These are phyloP conservation scores for Drosophila hydei DNA, from an alignment of 1,140 invertebrate genomes.

Conservation along the genomic window DNA sequence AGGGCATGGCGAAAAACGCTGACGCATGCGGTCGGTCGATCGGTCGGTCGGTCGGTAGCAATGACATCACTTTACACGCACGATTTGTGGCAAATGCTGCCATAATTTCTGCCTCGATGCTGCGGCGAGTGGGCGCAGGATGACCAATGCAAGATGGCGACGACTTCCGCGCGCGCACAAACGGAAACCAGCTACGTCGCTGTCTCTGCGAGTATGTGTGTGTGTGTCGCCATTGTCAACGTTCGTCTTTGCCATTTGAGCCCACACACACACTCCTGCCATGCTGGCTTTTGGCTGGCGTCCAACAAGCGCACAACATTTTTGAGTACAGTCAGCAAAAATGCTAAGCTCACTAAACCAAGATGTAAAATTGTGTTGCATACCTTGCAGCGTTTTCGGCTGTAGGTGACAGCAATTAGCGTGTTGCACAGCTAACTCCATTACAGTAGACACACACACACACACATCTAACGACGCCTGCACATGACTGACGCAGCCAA, in stretches of 20 bases:
- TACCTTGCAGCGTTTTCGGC: constrained; percentile 18
- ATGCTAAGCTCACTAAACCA: constrained; percentile 39
- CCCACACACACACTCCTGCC: constrained; percentile 41
- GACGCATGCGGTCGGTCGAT: constrained; percentile 59
- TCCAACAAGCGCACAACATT: constrained; percentile 66
- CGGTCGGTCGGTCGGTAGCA: constrained; percentile 18
- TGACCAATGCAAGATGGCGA: constrained; percentile 79
- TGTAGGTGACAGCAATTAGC: constrained; percentile 57
- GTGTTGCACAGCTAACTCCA: constrained; percentile 25
- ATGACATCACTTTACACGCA: constrained; percentile 82
- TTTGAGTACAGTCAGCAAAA: constrained; percentile 79
- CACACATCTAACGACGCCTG: neutral
- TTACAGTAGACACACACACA: constrained; percentile 1
- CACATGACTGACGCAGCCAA: constrained; percentile 9
- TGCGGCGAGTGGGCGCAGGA: constrained; percentile 74
- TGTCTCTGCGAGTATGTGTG: constrained; percentile 23
- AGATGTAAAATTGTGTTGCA: constrained; percentile 37
- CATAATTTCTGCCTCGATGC: constrained; percentile 70
- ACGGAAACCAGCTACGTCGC: constrained; percentile 64
- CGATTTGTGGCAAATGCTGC: constrained; percentile 80
- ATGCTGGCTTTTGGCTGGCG: constrained; percentile 29
- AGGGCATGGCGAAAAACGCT: constrained; percentile 54
- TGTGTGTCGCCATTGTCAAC: constrained; percentile 68
- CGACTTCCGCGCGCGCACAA: constrained; percentile 74
- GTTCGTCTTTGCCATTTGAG: constrained; percentile 57